phyloP scores from a whole-genome alignment of 2,797 vertebrate genomes.

The Gephyroberyx darwinii region DNA sequence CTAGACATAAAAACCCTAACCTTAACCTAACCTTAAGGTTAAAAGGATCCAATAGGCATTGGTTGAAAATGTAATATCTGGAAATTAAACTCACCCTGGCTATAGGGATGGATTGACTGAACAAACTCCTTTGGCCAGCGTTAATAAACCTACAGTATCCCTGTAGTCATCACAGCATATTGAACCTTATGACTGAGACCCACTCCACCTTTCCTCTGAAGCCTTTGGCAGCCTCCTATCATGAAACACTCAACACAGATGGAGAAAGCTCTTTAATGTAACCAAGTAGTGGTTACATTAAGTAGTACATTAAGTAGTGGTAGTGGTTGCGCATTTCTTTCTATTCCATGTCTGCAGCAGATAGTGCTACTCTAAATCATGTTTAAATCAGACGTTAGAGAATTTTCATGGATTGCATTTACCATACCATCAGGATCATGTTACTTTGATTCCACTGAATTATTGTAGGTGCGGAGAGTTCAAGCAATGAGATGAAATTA shows the following conservation, averaged over 20 bases:
- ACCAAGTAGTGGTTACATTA: not conserved
- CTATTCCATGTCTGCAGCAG: not conserved
- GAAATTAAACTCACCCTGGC: not conserved
- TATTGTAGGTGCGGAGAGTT: conserved; percentile 5
- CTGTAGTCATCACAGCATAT: conserved; percentile 14
- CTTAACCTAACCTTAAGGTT: too few species aligned
- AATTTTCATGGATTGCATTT: conserved; percentile 5
- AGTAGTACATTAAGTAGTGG: not conserved
- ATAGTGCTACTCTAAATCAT: conserved; percentile 3
- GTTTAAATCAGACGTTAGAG: conserved; percentile 17
- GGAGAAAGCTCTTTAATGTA: conserved; percentile 23
- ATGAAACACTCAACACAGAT: conserved; percentile 8
- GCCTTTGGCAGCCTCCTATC: conserved; percentile 29
- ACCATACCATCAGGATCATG: conserved; percentile 3
- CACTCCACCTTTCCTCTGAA: conserved; percentile 1
- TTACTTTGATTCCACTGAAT: conserved; percentile 30
- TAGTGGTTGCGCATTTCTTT: conserved; percentile 2
- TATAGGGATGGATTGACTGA: not conserved
- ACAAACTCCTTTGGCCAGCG: conserved; percentile 8
- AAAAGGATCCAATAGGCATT: too few species aligned
- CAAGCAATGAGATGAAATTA: conserved; percentile 15
- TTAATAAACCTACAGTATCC: conserved; percentile 28
- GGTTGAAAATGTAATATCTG: not conserved
- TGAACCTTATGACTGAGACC: conserved; percentile 12
- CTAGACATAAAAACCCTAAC: not conserved